Conservation (phyloP, 2,888 invertebrate genomes). For the Sinopyrophorus schimmeli region DNA sequence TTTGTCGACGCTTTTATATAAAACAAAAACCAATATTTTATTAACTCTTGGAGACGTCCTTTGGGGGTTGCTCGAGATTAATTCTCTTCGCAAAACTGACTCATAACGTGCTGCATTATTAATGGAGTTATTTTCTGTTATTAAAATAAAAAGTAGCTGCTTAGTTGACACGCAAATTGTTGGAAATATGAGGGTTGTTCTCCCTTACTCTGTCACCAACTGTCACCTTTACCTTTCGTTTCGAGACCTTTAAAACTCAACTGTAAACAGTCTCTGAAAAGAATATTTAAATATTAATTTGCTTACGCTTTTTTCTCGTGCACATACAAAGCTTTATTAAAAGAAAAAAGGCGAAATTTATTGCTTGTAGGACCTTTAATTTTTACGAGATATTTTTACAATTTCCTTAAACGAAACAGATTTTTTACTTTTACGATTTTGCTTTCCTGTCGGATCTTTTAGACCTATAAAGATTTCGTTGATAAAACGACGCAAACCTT, state of each 20-base stretch:
- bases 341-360: too few species aligned
- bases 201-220: conserved; percentile 7
- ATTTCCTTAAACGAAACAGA: too few species aligned
- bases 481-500: too few species aligned
- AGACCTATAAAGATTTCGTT: too few species aligned
- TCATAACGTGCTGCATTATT: not conserved
- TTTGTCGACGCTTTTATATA: not conserved
- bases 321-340: conserved; percentile 9
- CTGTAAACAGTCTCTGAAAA: conserved; percentile 15
- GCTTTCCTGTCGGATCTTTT: too few species aligned
- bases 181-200: not conserved
- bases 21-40: too few species aligned
- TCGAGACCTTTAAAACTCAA: conserved; percentile 8
- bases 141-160: conserved; percentile 14
- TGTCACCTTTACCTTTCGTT: conserved; percentile 8
- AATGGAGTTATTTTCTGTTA: conserved; percentile 3
- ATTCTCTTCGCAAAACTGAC: not conserved
- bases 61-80: too few species aligned
- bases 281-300: conserved; percentile 18
- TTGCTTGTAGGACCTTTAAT: too few species aligned
- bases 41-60: too few species aligned
- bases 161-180: conserved; percentile 12
- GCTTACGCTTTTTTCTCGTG: not conserved
- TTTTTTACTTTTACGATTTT: too few species aligned
- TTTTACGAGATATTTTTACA: too few species aligned